Base-by-base conservation (phyloP, 53 echinoderm and acorn worm species). In the Patiria pectinifera region DNA sequence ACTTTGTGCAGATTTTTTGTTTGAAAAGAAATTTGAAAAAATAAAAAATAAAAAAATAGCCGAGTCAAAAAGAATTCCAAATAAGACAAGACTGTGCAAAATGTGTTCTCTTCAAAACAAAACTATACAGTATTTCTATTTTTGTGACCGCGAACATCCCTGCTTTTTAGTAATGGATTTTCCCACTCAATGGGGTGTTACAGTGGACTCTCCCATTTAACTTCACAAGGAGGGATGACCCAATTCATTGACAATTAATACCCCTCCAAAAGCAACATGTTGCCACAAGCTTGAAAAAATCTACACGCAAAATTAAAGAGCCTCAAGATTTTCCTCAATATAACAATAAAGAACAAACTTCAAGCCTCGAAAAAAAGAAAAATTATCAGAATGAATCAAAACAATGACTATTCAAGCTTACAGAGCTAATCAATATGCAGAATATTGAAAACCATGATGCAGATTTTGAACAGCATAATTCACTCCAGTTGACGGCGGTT, bases 351-450 rank as follows among this genome's bases (percentile, higher is more conserved):
- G 14, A 59, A 53, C 8, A 2, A 53, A 53, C 53, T 53, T 83
- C 43, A 85, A 66, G 24, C 74, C 74, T n/a, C 74, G 0, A 3
- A 24, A 24, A n/a, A n/a, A 74, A 3, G 21, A 53, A 53, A n/a
- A 74, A 23, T 24, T 24, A 74, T 10, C 24, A 16, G 11, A 48
- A 72, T 70, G 48, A 60, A 0, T 82, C 21, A 35, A 82, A 47
- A 12, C n/a, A 82, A 1, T 82, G 82, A 53, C 60, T 82, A 82
- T 82, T 82, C 88, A 88, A 86, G 71, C 14, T 22, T 86, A n/a
- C 49, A 74, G 19, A 74, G 72, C 86, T 86, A 49, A 78, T 88
- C 35, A 88, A 78, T 88, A 88, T 88, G 78, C 43, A 85, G 48
- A 87, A 62, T 88, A 78, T 45, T 88, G 35, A 11, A 78, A 74